These are phyloP conservation scores for Steatornis caripensis DNA, from an alignment of 2,113 vertebrate species.

Conservation along the genomic window DNA sequence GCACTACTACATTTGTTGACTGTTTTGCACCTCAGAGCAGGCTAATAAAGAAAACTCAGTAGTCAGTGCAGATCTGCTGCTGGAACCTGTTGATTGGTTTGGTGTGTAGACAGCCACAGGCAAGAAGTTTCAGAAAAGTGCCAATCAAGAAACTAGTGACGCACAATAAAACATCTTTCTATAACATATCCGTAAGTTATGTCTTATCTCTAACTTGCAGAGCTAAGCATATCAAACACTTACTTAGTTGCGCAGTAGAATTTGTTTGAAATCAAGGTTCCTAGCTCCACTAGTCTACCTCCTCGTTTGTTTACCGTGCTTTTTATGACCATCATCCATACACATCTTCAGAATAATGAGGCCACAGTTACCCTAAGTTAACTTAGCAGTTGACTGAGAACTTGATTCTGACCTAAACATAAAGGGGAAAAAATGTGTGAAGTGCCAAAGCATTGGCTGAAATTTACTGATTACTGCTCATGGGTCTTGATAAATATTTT, in stretches of 20 bases:
- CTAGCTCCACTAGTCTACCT: not conserved
- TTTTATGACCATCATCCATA: not conserved
- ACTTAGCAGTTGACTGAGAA: not conserved
- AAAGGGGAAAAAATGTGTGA: not conserved
- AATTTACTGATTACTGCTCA: not conserved
- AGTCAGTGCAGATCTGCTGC: not conserved
- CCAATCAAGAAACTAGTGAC: not conserved
- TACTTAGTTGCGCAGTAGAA: not conserved
- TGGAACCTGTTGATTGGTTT: not conserved
- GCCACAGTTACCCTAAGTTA: not conserved
- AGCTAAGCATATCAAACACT: not conserved
- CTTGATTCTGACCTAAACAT: not conserved
- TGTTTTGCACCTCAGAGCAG: not conserved
- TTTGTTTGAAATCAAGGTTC: not conserved
- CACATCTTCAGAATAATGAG: not conserved
- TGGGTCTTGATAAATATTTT: not conserved
- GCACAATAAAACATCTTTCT: not conserved
- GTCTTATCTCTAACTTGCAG: not conserved
- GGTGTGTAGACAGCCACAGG: not conserved
- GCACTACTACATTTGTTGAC: not conserved
- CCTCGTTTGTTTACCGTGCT: not conserved
- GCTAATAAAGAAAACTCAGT: not conserved
- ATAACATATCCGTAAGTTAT: not conserved
- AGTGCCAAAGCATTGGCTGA: not conserved
- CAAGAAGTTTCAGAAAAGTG: not conserved